phyloP scores from a whole-genome alignment of 2,797 vertebrate species.

The Micrastur ruficollis region DNA sequence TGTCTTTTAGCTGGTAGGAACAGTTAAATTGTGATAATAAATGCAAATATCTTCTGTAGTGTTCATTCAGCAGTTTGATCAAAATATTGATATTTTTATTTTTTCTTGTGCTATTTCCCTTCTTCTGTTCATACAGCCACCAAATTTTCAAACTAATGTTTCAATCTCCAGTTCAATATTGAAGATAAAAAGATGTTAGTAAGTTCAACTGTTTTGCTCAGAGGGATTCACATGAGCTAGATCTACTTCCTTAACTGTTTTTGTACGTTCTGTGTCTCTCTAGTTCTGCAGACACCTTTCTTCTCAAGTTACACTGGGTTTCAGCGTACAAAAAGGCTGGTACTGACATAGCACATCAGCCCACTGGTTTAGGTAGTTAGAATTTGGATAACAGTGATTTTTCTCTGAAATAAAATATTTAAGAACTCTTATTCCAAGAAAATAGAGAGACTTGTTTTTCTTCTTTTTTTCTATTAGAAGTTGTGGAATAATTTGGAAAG shows the following conservation, averaged over 20 bases:
- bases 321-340: background rate
- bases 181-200: background rate
- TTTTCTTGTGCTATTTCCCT: background rate
- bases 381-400: background rate
- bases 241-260: background rate
- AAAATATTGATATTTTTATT: background rate
- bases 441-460: background rate
- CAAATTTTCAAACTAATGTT: background rate
- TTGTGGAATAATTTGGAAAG: background rate
- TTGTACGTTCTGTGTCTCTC: background rate
- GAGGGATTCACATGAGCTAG: background rate
- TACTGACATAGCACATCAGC: background rate
- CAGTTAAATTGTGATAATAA: background rate
- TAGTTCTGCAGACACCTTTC: background rate
- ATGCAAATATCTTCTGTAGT: background rate
- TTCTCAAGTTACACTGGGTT: background rate
- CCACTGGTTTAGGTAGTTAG: background rate
- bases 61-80: background rate
- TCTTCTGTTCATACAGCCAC: background rate
- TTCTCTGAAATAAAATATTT: background rate
- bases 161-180: background rate
- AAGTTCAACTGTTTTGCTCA: background rate
- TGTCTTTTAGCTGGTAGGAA: conserved; percentile 1
- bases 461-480: background rate
- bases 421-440: background rate